Percentiles rank a stretch among this genome's conserved stretches.
phyloP scores from a whole-genome alignment of 2,888 invertebrate genomes.

The Hecatera dysodea region DNA sequence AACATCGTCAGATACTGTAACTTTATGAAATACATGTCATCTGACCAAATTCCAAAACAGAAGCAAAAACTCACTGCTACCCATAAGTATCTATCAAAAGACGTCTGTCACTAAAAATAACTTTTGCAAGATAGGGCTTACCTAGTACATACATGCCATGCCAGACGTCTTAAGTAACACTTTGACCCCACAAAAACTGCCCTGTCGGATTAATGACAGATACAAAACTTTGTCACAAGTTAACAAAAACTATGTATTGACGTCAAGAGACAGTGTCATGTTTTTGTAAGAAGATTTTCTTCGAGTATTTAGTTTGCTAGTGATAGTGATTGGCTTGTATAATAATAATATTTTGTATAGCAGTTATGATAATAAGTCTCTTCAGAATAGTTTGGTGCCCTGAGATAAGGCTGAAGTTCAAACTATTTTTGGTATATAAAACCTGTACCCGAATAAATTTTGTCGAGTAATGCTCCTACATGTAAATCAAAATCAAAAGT shows the following conservation, averaged over 20 bases:
- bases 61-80: background rate
- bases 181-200: constrained; percentile 14
- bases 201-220: background rate
- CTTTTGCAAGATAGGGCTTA: constrained; percentile 1
- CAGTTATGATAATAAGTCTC: too few species aligned
- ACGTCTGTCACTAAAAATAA: background rate
- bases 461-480: too few species aligned
- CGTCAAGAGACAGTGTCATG: constrained; percentile 1
- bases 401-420: too few species aligned
- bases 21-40: too few species aligned
- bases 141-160: too few species aligned
- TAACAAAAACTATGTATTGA: constrained; percentile 12
- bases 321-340: background rate
- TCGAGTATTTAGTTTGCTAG: background rate
- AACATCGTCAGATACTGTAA: background rate
- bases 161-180: background rate
- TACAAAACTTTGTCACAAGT: background rate
- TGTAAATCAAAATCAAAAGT: too few species aligned
- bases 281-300: constrained; percentile 14
- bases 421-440: too few species aligned
- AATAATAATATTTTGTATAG: too few species aligned
- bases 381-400: too few species aligned
- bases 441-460: too few species aligned
- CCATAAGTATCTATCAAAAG: background rate
- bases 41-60: background rate